Evolutionary conservation across 2,113 vertebrate genomes (phyloP), one percentile per base, ranked within the genome.

Genomic region (Grantiella picta): DNA sequence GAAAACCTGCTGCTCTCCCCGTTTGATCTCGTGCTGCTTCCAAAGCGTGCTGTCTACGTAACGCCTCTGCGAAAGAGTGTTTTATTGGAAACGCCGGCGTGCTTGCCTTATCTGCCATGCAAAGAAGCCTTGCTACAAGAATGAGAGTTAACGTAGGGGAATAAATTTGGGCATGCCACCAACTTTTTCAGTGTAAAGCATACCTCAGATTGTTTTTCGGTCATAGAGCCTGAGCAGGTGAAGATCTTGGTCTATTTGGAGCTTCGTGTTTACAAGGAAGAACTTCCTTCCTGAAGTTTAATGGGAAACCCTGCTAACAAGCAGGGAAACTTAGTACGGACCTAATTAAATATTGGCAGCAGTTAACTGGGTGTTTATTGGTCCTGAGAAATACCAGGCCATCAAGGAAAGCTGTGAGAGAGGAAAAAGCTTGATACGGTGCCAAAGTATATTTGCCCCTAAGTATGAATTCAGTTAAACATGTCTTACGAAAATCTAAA

Each of bases 281-380:
- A 63, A 19, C 60, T 94, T 94, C 82, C 89, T 95, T 92, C 82
- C 89, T 91, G 70, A 83, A 76, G 36, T 47, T 54, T 63, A 72
- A 56, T 77, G 86, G 81, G 56, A 88, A 88, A 79, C 42, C 22
- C 28, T 69, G 75, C 44, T 82, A 73, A 42, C 24, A 38, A 54
- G 75, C 59, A 33, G 47, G 50, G 79, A 66, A 79, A 65, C 64
- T 47, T 28, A 24, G 40, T 53, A 12, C 2, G 2, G 44, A 11
- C 45, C 61, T 90, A 63, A 78, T 92, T 94, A 92, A 93, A 61
- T 89, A 23, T 49, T 90, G 92, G 86, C 92, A 89, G 54, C 49
- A 3, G 71, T 77, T 75, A 68, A 31, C 64, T 44, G 60, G 19
- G 31, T 78, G 85, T 91, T 94, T 92, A 66, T 93, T 93, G 89